These are phyloP conservation scores for Caranx ignobilis DNA, from an alignment of 2,113 vertebrate genomes.

Conservation along the genomic window DNA sequence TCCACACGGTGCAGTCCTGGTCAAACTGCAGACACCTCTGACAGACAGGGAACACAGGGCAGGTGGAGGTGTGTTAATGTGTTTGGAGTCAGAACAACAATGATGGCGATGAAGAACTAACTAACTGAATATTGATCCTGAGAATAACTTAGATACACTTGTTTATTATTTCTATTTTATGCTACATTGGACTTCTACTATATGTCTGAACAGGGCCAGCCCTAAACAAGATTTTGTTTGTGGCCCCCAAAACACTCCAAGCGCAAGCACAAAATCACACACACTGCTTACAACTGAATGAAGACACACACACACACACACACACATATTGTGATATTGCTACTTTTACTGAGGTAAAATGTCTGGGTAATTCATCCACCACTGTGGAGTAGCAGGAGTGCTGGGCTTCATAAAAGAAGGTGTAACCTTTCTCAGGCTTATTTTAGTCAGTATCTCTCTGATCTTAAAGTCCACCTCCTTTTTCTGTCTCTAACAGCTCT, in stretches of 20 bases:
- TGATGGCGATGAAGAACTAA: neutral
- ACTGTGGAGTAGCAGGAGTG: neutral
- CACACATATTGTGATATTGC: too few relatives aligned
- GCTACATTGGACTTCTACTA: too few relatives aligned
- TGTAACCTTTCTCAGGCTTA: too few relatives aligned
- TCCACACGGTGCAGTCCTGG: constrained; percentile 91
- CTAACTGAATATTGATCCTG: neutral
- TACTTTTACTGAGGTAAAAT: neutral
- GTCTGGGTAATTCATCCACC: too few relatives aligned
- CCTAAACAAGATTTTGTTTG: too few relatives aligned
- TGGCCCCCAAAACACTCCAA: too few relatives aligned
- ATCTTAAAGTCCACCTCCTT: neutral
- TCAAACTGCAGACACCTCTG: constrained; percentile 95
- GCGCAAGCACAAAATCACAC: too few relatives aligned
- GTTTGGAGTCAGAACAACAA: neutral
- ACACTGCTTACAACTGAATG: too few relatives aligned
- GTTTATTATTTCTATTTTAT: neutral
- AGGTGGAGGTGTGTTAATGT: neutral
- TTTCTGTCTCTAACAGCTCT: neutral
- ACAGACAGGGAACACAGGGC: constrained; percentile 21
- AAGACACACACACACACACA: too few relatives aligned
- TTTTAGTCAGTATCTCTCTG: too few relatives aligned
- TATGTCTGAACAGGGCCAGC: too few relatives aligned
- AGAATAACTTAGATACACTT: neutral
- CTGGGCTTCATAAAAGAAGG: neutral